Base-by-base conservation (phyloP, 2,888 invertebrate species). In the Ametastegia equiseti region DNA sequence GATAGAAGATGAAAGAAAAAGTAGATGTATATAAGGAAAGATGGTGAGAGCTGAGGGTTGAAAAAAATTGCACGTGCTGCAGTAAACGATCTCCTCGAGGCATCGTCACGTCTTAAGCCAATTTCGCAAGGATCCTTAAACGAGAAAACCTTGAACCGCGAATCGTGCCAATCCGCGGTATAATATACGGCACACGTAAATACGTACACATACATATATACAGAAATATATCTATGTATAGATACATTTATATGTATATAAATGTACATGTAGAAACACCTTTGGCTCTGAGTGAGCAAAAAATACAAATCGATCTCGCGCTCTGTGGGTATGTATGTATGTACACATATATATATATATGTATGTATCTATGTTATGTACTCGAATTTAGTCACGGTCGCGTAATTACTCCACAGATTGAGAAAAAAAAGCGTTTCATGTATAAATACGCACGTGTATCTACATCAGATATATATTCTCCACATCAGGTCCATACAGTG, bases 51-150 rank as follows among this genome's bases (percentile, higher is more conserved):
- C 2, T 0, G 50, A 6, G 7, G 6, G 7, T 0, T n/a, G 19
- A 50, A 23, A n/a, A 54, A 9, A 54, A 54, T 6, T 23, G 15
- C 54, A 54, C 23, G 54, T 23, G 9, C 23, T 54, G 54, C 23
- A 23, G 23, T 9, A 9, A 54, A 23, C 11, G 54, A 54, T 54
- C 54, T 54, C 54, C 54, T 54, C 23, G 54, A 54, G 54, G 54
- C 54, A 9, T 54, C n/a, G n/a, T n/a, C 54, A 23, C 54, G 54
- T 54, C 23, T 54, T 23, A 23, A 54, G 54, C 2, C n/a, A 19
- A 54, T 54, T 54, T 23, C 54, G 54, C 54, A 23, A 54, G 54
- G 54, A 54, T 54, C 54, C 54, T 54, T 54, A 54, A 54, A 54
- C 54, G 54, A 54, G 54, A 54, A 54, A 54, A 54, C 54, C 54